Conservation (phyloP, 2,888 invertebrate genomes). For the Pachliopta kotzebuea region DNA sequence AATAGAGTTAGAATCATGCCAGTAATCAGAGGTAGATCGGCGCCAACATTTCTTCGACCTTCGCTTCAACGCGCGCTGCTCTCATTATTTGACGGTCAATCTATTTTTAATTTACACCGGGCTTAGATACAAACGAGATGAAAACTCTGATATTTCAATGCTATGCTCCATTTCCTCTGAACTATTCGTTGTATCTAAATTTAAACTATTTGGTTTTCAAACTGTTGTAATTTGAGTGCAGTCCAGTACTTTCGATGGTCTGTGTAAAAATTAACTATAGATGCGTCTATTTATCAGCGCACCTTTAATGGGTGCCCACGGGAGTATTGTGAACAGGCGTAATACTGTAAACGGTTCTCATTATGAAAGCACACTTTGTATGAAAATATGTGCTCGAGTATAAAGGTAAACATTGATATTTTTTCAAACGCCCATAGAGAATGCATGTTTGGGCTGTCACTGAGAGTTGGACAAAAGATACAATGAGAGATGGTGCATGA, state of each 20-base stretch:
- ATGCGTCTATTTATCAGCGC: conserved; percentile 61
- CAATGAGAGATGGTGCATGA: conserved; percentile 68
- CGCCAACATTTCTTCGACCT: conserved; percentile 75
- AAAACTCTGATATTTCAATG: conserved; percentile 27
- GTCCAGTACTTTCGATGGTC: conserved; percentile 45
- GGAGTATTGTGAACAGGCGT: conserved; percentile 72
- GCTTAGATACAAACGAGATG: conserved; percentile 22
- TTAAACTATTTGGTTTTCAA: conserved; percentile 20
- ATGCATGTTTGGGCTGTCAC: conserved; percentile 73
- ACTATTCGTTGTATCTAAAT: conserved; percentile 19
- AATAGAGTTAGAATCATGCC: conserved; percentile 20
- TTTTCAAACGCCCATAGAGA: conserved; percentile 65
- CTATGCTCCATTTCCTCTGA: conserved; percentile 24
- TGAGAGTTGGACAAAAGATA: conserved; percentile 69
- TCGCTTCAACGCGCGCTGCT: conserved; percentile 61
- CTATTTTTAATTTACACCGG: conserved; percentile 56
- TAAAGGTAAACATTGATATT: conserved; percentile 78
- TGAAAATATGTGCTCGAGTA: conserved; percentile 77
- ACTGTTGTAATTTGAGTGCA: conserved; percentile 18
- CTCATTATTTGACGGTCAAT: conserved; percentile 69
- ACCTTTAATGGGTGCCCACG: conserved; percentile 70
- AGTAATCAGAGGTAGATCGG: conserved; percentile 33
- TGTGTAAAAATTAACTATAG: conserved; percentile 35
- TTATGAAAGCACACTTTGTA: conserved; percentile 76
- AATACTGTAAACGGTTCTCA: conserved; percentile 77